Conservation (phyloP, 2,888 invertebrate species). For the Litoditis marina region DNA sequence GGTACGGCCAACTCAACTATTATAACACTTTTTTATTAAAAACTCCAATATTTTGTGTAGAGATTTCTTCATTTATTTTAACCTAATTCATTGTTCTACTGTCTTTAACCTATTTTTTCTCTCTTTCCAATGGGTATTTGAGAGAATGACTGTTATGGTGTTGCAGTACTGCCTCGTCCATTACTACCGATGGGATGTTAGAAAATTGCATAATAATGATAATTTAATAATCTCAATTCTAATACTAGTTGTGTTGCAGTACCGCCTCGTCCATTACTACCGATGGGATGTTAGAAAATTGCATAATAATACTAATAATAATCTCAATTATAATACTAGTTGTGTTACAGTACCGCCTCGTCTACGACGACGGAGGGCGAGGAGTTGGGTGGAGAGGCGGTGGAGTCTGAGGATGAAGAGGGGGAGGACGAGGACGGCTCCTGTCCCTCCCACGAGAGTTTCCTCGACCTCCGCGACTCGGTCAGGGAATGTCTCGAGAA, state of each 20-base stretch:
- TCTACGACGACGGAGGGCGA: conserved; percentile 57
- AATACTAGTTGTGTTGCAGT: conserved; percentile 24
- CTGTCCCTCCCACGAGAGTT: conserved; percentile 55
- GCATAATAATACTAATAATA: neutral
- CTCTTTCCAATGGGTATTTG: too few relatives aligned
- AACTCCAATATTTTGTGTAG: too few relatives aligned
- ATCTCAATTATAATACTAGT: too few relatives aligned
- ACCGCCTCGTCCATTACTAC: conserved; percentile 58
- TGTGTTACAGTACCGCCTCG: conserved; percentile 47
- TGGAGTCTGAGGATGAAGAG: conserved; percentile 89
- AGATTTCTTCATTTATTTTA: too few relatives aligned
- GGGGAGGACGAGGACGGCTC: conserved; percentile 79
- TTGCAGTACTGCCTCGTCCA: too few relatives aligned
- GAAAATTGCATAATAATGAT: neutral
- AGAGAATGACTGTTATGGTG: too few relatives aligned
- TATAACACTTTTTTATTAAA: too few relatives aligned
- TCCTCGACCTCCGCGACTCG: conserved; percentile 70
- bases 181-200: too few relatives aligned
- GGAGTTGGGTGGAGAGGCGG: conserved; percentile 70
- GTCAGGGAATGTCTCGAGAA: conserved; percentile 96
- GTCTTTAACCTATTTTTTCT: too few relatives aligned
- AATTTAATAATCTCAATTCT: neutral
- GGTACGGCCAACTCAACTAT: too few relatives aligned
- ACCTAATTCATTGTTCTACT: too few relatives aligned
- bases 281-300: too few relatives aligned